Base-by-base conservation (phyloP, 2,888 invertebrate genomes). In the Branchinecta sandiegonensis region DNA sequence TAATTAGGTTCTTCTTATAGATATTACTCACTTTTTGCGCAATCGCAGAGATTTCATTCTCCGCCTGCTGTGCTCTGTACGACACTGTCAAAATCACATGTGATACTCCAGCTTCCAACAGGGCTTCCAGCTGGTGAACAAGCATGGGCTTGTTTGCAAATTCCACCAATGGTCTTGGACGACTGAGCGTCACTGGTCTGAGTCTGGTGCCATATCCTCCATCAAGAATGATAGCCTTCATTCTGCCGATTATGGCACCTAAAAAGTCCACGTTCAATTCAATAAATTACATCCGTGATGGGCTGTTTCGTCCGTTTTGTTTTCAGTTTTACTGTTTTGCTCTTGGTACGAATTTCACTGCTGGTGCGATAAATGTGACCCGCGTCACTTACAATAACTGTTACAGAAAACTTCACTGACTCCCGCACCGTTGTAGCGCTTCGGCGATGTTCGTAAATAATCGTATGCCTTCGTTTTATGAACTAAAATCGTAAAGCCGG, bases 141-240 rank as follows among this genome's bases (percentile, higher is more conserved):
- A 99, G 81, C 81, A 99, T 99, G 0, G 99, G 96, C 80, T 99
- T 99, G 78, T 99, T 99, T 46, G 94, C 96, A 82, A 99, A 99
- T 79, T 99, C 97, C 0, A 99, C 96, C 63, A 99, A 80, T 2
- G 99, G 99, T 77, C 99, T 99, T 0, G 99, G 97, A 71, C 93
- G 85, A 76, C 94, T 96, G 46, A 99, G 81, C 0, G 99, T 99
- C 70, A 99, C 80, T 0, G 99, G 99, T 68, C 99, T 83, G 68
- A 99, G 81, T 70, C 99, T 84, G 0, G 99, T 99, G 9, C 99
- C 99, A 82, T 95, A 99, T 8, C 99, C 99, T 67, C 99, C 99
- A 46, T 99, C 99, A 68, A 99, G 83, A 77, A 99, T 99, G 66
- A 99, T 81, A 37, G 99, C 99, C 75, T 94, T 86, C 83, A 95